Conservation (phyloP, 1,140 invertebrate species). For the Lutraria rhynchaena region DNA sequence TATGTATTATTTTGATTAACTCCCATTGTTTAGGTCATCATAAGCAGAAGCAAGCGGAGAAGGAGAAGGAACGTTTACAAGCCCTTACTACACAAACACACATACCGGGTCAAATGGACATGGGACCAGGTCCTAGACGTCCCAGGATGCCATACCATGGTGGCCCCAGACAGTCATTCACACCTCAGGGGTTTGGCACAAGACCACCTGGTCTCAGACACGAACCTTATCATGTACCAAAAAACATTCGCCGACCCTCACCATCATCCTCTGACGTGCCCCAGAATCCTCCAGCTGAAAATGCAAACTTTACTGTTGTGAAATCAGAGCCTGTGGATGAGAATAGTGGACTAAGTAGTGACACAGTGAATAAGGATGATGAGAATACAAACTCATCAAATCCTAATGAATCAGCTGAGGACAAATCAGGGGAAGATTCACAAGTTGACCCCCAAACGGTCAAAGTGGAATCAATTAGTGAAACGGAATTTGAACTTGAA, state of each 20-base stretch:
- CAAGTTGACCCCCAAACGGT: background rate
- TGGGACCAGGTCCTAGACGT: slow-evolving; percentile 4
- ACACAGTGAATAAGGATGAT: background rate
- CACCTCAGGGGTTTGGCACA: background rate
- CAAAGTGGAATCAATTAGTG: slow-evolving; percentile 38
- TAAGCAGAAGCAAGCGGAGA: slow-evolving; percentile 5
- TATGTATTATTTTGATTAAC: no score
- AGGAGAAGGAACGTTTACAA: slow-evolving; percentile 8
- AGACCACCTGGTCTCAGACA: background rate
- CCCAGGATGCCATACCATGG: background rate
- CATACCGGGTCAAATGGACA: slow-evolving; percentile 10
- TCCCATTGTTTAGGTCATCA: slow-evolving; percentile 45
- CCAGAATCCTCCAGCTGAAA: background rate
- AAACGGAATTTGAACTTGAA: slow-evolving; percentile 47
- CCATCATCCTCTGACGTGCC: background rate
- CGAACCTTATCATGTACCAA: slow-evolving; percentile 25
- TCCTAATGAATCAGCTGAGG: slow-evolving; percentile 5
- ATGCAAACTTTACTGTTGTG: background rate
- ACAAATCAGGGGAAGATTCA: background rate
- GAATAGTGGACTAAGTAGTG: background rate
- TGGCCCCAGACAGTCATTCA: background rate
- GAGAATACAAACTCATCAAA: slow-evolving; percentile 2
- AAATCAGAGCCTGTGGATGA: slow-evolving; percentile 26
- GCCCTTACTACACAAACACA: background rate
- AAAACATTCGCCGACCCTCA: background rate